These are phyloP conservation scores for Ophraella communa DNA, from an alignment of 2,888 invertebrate genomes.

Conservation along the genomic window DNA sequence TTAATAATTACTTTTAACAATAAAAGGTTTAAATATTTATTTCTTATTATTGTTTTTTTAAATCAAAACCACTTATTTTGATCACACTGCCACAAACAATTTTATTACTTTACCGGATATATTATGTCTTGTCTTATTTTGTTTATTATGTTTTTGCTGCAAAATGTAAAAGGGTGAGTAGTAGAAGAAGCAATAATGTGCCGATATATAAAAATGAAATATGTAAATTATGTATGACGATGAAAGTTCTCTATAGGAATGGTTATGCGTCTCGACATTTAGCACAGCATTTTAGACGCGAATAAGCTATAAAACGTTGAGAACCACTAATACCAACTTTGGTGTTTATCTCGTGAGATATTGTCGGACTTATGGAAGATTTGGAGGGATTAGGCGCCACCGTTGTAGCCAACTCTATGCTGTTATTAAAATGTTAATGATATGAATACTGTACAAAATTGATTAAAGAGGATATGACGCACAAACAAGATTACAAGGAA, in stretches of 20 bases:
- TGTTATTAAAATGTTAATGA: constrained; percentile 23
- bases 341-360: constrained; percentile 34
- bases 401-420: constrained; percentile 3
- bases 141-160: too few species aligned
- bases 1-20: too few species aligned
- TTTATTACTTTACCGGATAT: too few species aligned
- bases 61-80: too few species aligned
- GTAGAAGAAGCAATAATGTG: too few species aligned
- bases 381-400: constrained; percentile 22
- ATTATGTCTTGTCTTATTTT: too few species aligned
- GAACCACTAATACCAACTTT: constrained; percentile 46
- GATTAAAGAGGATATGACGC: neutral
- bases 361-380: constrained; percentile 30
- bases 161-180: too few species aligned
- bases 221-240: constrained; percentile 52
- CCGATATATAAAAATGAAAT: constrained; percentile 42
- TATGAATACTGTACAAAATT: neutral
- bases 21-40: too few species aligned
- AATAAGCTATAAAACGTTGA: constrained; percentile 56
- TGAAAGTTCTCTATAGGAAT: constrained; percentile 54
- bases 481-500: neutral
- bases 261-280: constrained; percentile 58
- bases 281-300: constrained; percentile 52
- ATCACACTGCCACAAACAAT: too few species aligned
- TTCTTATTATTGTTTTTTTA: too few species aligned